These are phyloP conservation scores for Gambusia yucatana DNA, from an alignment of 2,797 vertebrate genomes.

Conservation along the genomic window DNA sequence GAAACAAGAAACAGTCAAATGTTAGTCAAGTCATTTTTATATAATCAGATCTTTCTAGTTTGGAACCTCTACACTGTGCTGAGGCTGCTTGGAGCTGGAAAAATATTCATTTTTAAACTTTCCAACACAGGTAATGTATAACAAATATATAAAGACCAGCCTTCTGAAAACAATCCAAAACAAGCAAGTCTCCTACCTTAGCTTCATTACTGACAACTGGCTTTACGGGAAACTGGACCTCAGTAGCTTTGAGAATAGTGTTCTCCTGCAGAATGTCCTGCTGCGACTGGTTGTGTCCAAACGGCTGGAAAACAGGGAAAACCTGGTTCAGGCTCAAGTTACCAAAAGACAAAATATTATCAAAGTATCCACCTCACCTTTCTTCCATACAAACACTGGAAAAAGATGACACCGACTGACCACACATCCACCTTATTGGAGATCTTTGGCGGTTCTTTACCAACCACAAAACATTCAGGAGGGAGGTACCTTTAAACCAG, in stretches of 20 bases:
- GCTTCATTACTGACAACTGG: constrained; percentile 98
- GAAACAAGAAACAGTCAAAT: background rate
- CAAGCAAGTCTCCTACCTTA: constrained; percentile 84
- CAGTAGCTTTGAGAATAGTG: constrained; percentile 99
- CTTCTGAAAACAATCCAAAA: background rate
- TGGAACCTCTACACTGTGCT: background rate
- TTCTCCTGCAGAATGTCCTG: constrained; percentile 99
- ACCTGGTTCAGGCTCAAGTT: background rate
- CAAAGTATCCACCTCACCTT: constrained; percentile 83
- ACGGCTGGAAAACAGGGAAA: constrained; percentile 84
- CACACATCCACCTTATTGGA: constrained; percentile 99
- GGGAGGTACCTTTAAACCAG: constrained; percentile 90
- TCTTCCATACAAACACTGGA: constrained; percentile 98
- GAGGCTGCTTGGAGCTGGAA: background rate
- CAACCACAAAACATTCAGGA: constrained; percentile 99
- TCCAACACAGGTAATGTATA: background rate
- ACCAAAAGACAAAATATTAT: background rate
- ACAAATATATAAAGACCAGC: background rate
- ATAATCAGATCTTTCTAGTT: background rate
- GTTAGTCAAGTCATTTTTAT: background rate
- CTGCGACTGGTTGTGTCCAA: constrained; percentile 99
- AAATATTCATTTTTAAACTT: background rate
- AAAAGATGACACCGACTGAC: constrained; percentile 99
- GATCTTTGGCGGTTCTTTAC: constrained; percentile 99
- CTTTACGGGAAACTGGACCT: constrained; percentile 98